Evolutionary conservation across 2,797 vertebrate genomes (phyloP).

Genomic region (Hydrolagus colliei): DNA sequence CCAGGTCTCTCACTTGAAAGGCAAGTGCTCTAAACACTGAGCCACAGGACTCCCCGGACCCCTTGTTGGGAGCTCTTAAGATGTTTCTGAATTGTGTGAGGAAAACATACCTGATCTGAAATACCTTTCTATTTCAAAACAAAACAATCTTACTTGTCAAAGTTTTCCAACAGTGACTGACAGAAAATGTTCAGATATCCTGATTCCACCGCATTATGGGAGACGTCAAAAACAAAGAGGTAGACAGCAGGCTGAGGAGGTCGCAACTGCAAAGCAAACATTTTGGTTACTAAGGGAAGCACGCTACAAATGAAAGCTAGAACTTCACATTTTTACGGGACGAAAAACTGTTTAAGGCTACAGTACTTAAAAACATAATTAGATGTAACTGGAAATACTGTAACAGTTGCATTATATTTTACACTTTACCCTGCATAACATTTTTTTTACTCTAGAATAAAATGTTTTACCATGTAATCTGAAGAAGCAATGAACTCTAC

Average conservation of each 20-base stretch:
- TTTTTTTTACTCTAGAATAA: background rate
- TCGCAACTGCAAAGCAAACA: conserved; percentile 67
- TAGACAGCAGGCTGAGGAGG: conserved; percentile 93
- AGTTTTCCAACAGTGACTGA: conserved; percentile 78
- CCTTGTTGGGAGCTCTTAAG: too few species aligned
- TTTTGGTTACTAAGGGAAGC: background rate
- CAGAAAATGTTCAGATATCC: conserved; percentile 87
- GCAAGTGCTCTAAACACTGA: too few species aligned
- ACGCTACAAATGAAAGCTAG: background rate
- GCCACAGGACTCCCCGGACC: too few species aligned
- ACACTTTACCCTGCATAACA: too few species aligned
- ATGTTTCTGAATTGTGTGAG: too few species aligned
- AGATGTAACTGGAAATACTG: too few species aligned
- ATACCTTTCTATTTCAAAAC: background rate
- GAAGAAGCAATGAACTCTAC: conserved; percentile 97
- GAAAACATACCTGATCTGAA: too few species aligned
- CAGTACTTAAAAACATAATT: too few species aligned
- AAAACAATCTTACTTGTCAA: conserved; percentile 76
- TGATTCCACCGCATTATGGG: conserved; percentile 85
- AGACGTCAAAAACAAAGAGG: conserved; percentile 91
- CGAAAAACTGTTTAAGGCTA: too few species aligned
- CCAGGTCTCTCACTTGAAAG: too few species aligned
- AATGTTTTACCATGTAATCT: conserved; percentile 83
- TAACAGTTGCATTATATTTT: too few species aligned
- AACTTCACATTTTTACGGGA: background rate